Evolutionary conservation across 1,140 invertebrate species (phyloP), one percentile per base, ranked within the genome.

Genomic region (Tetragonula clypearis): DNA sequence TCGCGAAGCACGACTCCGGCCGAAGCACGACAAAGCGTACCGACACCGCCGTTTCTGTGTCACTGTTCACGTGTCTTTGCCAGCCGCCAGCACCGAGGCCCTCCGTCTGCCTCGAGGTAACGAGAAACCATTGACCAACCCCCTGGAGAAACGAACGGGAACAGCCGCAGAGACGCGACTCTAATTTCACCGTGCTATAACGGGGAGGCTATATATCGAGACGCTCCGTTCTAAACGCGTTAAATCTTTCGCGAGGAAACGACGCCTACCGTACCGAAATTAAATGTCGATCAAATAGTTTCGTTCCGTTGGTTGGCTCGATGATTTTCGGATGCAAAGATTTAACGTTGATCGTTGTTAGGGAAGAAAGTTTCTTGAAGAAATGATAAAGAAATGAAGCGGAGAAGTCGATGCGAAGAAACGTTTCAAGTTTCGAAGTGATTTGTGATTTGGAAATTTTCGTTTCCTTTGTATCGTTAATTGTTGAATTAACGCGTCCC

Each of bases 91-190:
- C 3, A n/a, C 62, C 53, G n/a, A 73, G 26, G n/a, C 58, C 65
- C 66, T 79, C 53, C 73, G n/a, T 26, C 26, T 82, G 84, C 86
- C 77, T 66, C 17, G 86, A 85, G 88, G 91, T 89, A 90, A 90
- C 87, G 82, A 91, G 91, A 92, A 87, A 92, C 81, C 84, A 71
- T 78, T 68, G 77, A 66, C 74, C 65, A 87, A 85, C 88, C 90
- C 90, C 41, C 86, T 77, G 88, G 8, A 19, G 56, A 53, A 53
- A 53, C 21, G 69, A 53, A 15, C 65, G 17, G 49, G 35, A 58
- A 58, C 19, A 58, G 55, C 19, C 21, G n/a, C n/a, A 75, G 21
- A 30, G 19, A 9, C 26, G 14, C 21, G 74, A n/a, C 19, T 76
- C 74, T 19, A 15, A 56, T 76, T 76, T 76, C 74, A n/a, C 8